Evolutionary conservation across 1,140 invertebrate genomes (phyloP).

Genomic region (Rhagoletis zephyria): DNA sequence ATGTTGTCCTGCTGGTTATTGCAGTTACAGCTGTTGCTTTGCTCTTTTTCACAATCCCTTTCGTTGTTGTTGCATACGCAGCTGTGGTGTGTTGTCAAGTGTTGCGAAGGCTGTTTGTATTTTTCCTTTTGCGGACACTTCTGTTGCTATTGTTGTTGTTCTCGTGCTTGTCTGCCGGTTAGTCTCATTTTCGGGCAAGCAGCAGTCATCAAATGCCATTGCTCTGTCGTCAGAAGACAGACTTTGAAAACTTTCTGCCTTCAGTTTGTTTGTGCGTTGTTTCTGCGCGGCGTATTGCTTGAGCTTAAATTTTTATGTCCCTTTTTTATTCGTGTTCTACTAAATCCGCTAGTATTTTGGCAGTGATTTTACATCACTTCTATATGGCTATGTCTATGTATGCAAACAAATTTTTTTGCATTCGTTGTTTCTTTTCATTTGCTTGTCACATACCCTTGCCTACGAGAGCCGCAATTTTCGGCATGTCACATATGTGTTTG

Average conservation of each 20-base stretch:
- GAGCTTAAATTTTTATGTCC: neutral
- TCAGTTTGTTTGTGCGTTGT: neutral
- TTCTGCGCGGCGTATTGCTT: too few species aligned
- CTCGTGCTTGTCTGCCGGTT: slow-evolving; percentile 5
- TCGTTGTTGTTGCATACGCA: neutral
- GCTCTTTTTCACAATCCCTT: neutral
- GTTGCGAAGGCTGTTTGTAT: neutral
- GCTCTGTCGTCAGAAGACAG: neutral
- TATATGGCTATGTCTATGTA: neutral
- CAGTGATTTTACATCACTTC: neutral
- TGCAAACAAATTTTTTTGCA: neutral
- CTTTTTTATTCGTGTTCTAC: neutral
- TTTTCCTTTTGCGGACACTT: too few species aligned
- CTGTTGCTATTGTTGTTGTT: too few species aligned
- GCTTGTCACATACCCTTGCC: neutral
- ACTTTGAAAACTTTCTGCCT: neutral
- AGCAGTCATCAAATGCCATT: slow-evolving; percentile 39
- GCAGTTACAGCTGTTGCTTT: neutral
- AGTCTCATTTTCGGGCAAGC: slow-evolving; percentile 1
- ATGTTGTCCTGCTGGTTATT: neutral
- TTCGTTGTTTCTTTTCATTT: neutral
- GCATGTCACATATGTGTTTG: slow-evolving; percentile 29
- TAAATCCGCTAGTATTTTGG: neutral
- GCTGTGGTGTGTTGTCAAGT: neutral
- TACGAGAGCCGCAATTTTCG: neutral